phyloP scores from a whole-genome alignment of 2,797 vertebrate genomes.

The Sebastiscus albofasciatus region DNA sequence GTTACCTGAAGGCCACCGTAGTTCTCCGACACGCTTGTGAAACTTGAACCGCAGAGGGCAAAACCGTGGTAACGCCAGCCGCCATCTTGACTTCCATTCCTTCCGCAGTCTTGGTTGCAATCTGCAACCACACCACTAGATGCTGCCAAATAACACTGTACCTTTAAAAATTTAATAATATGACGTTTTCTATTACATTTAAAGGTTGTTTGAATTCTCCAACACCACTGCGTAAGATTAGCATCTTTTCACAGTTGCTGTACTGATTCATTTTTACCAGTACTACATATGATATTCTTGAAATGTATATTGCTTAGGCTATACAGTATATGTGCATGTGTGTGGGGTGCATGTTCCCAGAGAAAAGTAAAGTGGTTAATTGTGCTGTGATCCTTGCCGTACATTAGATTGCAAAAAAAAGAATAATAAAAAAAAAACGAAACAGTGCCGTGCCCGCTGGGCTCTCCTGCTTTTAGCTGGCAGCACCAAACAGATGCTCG shows the following conservation, averaged over 20 bases:
- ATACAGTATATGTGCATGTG: background rate
- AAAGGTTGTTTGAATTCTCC: background rate
- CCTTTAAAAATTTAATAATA: no score
- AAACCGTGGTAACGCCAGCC: no score
- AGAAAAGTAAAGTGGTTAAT: slow-evolving; percentile 44
- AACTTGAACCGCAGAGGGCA: no score
- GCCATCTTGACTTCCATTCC: no score
- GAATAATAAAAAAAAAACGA: no score
- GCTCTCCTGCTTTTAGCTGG: slow-evolving; percentile 56
- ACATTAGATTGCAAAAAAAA: slow-evolving; percentile 49
- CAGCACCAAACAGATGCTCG: slow-evolving; percentile 64
- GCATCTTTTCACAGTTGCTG: background rate
- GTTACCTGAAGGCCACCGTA: no score
- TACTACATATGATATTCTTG: background rate
- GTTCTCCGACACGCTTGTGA: no score
- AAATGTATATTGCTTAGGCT: background rate
- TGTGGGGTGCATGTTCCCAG: slow-evolving; percentile 12
- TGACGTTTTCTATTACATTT: background rate
- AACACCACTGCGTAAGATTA: background rate
- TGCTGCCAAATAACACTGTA: no score
- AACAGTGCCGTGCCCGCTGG: slow-evolving; percentile 35
- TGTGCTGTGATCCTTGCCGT: slow-evolving; percentile 50
- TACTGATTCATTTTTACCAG: background rate
- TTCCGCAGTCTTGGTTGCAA: no score
- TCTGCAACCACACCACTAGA: no score